Conservation (phyloP, 2,113 vertebrate species). For the Tachysurus fulvidraco region DNA sequence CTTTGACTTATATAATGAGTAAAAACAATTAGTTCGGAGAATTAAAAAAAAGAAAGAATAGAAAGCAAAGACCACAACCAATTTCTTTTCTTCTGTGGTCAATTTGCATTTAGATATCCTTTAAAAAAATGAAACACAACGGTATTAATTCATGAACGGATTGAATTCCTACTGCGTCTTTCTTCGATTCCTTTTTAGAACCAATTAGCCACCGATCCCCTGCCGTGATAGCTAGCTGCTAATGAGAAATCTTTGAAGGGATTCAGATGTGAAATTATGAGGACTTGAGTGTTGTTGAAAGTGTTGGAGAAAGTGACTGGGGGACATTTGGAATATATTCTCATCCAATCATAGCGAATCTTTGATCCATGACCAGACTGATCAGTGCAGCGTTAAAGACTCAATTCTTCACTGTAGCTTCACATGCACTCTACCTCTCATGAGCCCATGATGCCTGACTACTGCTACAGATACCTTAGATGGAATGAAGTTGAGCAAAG, state of each 20-base stretch:
- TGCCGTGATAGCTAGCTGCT: not conserved
- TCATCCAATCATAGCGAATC: slow-evolving; percentile 59
- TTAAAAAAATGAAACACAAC: not conserved
- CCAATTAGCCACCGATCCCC: slow-evolving; percentile 6
- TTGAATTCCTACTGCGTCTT: slow-evolving; percentile 18
- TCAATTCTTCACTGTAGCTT: slow-evolving; percentile 54
- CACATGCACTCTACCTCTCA: slow-evolving; percentile 25
- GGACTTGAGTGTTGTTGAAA: slow-evolving; percentile 56
- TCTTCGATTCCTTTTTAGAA: not conserved
- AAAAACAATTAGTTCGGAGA: not conserved
- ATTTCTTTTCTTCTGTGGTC: not conserved
- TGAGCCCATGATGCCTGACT: not conserved
- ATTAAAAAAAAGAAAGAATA: not conserved
- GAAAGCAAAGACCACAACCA: not conserved
- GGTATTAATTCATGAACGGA: slow-evolving; percentile 15
- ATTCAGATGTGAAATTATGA: slow-evolving; percentile 11
- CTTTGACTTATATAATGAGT: not conserved
- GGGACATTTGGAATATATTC: slow-evolving; percentile 62
- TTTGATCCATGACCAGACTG: slow-evolving; percentile 70
- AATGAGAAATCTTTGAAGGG: slow-evolving; percentile 21
- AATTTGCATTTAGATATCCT: slow-evolving; percentile 11
- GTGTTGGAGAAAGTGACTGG: slow-evolving; percentile 54
- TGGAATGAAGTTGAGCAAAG: slow-evolving; percentile 19
- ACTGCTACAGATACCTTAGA: not conserved
- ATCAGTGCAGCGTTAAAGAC: slow-evolving; percentile 60